Percentiles rank a stretch among this genome's conserved stretches.
Conservation (phyloP, 1,140 invertebrate species). For the Drosophila ficusphila region DNA sequence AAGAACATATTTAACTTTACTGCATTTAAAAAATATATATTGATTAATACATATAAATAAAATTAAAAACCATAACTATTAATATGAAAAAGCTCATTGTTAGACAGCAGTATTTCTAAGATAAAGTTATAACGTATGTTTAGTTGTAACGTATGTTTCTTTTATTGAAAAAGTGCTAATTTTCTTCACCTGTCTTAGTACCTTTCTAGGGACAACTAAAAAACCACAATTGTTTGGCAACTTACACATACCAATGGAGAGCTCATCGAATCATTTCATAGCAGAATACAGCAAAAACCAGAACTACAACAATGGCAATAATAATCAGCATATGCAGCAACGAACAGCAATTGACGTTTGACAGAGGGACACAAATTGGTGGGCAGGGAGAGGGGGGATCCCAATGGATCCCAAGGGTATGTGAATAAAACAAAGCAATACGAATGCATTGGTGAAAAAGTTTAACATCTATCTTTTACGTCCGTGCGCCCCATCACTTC, state of each 20-base stretch:
- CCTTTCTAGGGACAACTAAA: neutral
- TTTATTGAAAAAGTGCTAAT: neutral
- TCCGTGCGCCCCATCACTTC: constrained; percentile 8
- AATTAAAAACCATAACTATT: no score
- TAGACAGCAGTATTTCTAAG: no score
- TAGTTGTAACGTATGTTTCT: no score
- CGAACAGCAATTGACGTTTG: constrained; percentile 60
- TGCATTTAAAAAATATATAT: neutral
- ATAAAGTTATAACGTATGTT: no score
- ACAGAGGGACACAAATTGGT: constrained; percentile 29
- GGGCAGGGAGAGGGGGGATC: neutral
- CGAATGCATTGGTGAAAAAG: constrained; percentile 69
- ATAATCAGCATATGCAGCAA: constrained; percentile 62
- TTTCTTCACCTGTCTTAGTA: constrained; percentile 10
- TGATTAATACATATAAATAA: neutral
- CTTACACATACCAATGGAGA: constrained; percentile 51
- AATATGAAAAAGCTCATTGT: no score
- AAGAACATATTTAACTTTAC: no score
- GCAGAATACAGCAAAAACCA: constrained; percentile 20
- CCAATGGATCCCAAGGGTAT: neutral
- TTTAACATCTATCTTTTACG: constrained; percentile 61
- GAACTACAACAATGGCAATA: constrained; percentile 39
- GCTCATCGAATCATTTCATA: constrained; percentile 67
- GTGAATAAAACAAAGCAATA: constrained; percentile 50
- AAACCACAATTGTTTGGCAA: constrained; percentile 35